Base-by-base conservation (phyloP, 2,113 vertebrate genomes). In the Alosa alosa region DNA sequence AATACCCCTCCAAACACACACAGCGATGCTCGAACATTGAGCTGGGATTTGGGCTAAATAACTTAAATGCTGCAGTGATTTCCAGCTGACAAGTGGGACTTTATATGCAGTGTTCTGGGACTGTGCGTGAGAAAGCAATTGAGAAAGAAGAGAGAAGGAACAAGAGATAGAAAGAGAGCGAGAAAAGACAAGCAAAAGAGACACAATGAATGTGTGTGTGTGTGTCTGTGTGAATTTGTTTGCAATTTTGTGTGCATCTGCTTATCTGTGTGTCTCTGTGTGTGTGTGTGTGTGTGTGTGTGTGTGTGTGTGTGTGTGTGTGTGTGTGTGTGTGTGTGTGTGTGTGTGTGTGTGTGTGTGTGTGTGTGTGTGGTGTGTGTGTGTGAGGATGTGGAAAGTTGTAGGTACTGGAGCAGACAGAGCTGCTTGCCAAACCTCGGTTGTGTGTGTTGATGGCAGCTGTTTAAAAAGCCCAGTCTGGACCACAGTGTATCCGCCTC, bases 401-500 rank as follows among this genome's bases (percentile, higher is more conserved):
- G 55, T 60, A 60, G 55, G 64, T 68, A 68, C 64, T 68, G 64
- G 64, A 68, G 64, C 64, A 68, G 64, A 60, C 64, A 68, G 64
- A 68, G n/a, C n/a, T 68, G n/a, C 22, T 68, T 68, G 64, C 64
- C 64, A 68, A 68, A 68, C 64, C 64, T 68, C 64, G 11, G 64
- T 9, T 78, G 72, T 78, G 72, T 78, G 72, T 78, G 72, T 36
- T 13, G 25, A 78, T 78, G 72, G 72, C 64, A 78, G 72, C 72
- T 39, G 72, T 78, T 78, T 78, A 78, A 78, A 78, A 10, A 78
- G 72, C 31, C 25, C 64, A 78, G 72, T 78, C 64, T 78, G 72
- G 72, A 78, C 72, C 72, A 78, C 72, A 78, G 64, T 78, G 72
- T 11, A 36, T 78, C 72, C 72, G 36, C 72, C 64, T 78, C 72